Conservation (phyloP, 2,797 vertebrate genomes). For the Scyliorhinus canicula region DNA sequence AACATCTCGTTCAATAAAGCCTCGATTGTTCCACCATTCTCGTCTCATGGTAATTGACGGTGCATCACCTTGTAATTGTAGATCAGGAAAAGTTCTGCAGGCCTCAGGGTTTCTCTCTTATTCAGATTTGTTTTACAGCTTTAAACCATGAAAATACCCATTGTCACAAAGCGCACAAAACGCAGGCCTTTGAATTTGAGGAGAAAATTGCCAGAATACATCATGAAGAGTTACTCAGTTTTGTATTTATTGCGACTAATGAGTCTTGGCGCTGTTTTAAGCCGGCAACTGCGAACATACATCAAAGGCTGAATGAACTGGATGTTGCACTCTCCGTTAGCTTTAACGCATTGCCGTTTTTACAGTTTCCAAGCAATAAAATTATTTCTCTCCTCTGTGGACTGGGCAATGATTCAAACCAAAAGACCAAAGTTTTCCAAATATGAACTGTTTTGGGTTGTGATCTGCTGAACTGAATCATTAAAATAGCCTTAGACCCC, state of each 20-base stretch:
- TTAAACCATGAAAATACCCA: neutral
- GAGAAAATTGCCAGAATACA: neutral
- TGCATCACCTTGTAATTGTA: neutral
- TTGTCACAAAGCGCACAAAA: neutral
- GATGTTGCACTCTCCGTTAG: neutral
- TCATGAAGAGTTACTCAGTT: neutral
- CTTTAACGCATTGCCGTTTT: neutral
- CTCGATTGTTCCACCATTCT: no score
- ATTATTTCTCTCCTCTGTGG: neutral
- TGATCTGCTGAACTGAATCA: neutral
- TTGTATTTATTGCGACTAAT: slow-evolving; percentile 22
- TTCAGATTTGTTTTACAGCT: neutral
- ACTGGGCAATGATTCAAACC: neutral
- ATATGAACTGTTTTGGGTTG: neutral
- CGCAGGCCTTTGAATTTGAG: neutral
- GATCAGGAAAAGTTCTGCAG: neutral
- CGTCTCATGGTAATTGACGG: no score
- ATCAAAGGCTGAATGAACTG: neutral
- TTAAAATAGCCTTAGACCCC: no score
- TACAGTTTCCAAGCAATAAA: neutral
- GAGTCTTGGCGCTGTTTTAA: neutral
- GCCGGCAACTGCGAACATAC: neutral
- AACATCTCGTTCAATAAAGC: no score
- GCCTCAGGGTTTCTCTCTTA: neutral
- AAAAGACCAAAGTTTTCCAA: neutral